These are phyloP conservation scores for Andrena chrysosceles DNA, from an alignment of 2,888 invertebrate genomes.

Conservation along the genomic window DNA sequence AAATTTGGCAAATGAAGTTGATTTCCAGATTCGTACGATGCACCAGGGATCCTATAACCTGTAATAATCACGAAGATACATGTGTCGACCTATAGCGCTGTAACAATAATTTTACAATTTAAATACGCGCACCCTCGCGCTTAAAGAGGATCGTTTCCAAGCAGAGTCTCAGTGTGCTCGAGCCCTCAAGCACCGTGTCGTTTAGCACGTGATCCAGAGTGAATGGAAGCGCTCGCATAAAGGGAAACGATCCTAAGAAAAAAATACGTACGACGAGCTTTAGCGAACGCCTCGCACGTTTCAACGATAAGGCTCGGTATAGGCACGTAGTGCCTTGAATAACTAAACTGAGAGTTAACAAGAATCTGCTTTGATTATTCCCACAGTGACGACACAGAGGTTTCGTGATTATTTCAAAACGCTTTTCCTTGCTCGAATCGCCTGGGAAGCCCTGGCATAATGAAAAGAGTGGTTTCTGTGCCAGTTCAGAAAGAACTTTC, in stretches of 20 bases:
- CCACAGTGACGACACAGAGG: neutral
- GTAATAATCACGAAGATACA: conserved; percentile 6
- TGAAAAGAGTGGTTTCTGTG: conserved; percentile 27
- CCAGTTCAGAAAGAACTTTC: no score
- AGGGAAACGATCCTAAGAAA: conserved; percentile 48
- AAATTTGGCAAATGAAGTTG: neutral
- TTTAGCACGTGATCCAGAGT: conserved; percentile 46
- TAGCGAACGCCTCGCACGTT: neutral
- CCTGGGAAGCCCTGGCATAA: conserved; percentile 9
- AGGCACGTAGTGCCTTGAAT: conserved; percentile 22
- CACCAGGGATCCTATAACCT: neutral
- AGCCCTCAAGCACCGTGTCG: conserved; percentile 34
- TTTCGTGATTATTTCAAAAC: conserved; percentile 40
- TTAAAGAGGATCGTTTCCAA: conserved; percentile 49
- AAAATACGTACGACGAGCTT: conserved; percentile 19
- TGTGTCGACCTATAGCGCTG: neutral
- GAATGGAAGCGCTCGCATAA: conserved; percentile 41
- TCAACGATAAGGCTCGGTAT: conserved; percentile 34
- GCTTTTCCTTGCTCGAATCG: conserved; percentile 9
- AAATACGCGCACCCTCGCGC: conserved; percentile 20
- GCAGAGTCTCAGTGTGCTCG: conserved; percentile 10
- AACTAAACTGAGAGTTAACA: conserved; percentile 46
- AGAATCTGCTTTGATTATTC: conserved; percentile 36
- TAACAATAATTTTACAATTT: conserved; percentile 32
- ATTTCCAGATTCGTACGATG: neutral